Evolutionary conservation across 2,113 vertebrate species (phyloP).

Genomic region (Illadopsis cleaveri): DNA sequence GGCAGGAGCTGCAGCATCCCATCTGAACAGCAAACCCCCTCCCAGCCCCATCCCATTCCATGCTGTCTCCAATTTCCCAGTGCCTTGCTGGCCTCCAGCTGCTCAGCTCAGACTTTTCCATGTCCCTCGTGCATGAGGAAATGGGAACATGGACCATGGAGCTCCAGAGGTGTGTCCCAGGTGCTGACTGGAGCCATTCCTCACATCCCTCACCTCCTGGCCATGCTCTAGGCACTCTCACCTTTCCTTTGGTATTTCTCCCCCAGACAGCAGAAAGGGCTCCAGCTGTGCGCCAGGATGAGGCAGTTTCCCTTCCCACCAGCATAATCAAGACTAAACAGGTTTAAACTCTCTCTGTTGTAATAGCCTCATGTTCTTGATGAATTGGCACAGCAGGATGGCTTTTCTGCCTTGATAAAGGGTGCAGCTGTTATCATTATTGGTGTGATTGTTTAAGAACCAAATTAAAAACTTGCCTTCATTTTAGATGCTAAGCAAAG

Average conservation of each 20-base stretch:
- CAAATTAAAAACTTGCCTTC: background rate
- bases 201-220: background rate
- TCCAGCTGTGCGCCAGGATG: background rate
- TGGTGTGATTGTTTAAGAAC: constrained; percentile 2
- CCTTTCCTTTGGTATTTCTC: background rate
- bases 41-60: background rate
- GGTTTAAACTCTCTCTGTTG: background rate
- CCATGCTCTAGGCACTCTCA: background rate
- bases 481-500: background rate
- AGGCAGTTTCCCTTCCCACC: background rate
- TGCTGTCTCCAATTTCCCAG: background rate
- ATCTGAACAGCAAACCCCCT: background rate
- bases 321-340: background rate
- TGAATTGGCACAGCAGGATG: background rate
- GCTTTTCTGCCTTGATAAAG: constrained; percentile 13
- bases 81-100: background rate
- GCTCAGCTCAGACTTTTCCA: fast-evolving
- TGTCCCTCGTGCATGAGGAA: fast-evolving
- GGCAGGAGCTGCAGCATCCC: background rate
- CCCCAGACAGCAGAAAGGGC: background rate
- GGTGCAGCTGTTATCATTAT: background rate
- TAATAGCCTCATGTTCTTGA: constrained; percentile 4
- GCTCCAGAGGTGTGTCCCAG: background rate
- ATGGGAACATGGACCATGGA: background rate
- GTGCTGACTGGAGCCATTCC: background rate